These are phyloP conservation scores for Conops quadrifasciatus DNA, from an alignment of 2,888 invertebrate species.

Conservation along the genomic window DNA sequence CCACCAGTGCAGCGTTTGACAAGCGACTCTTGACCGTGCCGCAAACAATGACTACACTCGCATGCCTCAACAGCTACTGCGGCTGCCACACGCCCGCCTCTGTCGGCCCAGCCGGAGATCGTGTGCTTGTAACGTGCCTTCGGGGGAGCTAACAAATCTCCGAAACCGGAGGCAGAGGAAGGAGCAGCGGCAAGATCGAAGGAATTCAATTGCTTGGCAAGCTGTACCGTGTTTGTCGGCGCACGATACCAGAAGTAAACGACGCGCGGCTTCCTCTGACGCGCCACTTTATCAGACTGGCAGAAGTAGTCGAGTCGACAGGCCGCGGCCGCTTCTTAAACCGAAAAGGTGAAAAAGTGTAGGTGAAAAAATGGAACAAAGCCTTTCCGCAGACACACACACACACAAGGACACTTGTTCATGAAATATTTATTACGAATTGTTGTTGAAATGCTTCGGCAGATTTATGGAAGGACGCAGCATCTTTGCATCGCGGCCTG, in stretches of 20 bases:
- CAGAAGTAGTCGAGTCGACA: background rate
- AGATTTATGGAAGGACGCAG: no score
- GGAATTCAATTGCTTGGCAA: no score
- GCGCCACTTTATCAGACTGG: background rate
- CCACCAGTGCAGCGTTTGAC: conserved; percentile 41
- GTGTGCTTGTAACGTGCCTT: conserved; percentile 15
- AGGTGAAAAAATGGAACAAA: conserved; percentile 29
- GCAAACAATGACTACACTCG: conserved; percentile 28
- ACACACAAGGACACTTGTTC: conserved; percentile 31
- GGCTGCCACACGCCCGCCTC: conserved; percentile 39
- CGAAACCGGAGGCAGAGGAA: no score
- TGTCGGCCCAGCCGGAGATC: conserved; percentile 42
- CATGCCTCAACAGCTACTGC: conserved; percentile 16
- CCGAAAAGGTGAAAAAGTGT: conserved; percentile 29
- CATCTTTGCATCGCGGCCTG: no score
- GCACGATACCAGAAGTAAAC: background rate
- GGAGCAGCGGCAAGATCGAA: no score
- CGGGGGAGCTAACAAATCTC: background rate
- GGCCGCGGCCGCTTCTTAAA: background rate
- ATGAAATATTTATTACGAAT: conserved; percentile 49
- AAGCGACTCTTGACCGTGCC: conserved; percentile 26
- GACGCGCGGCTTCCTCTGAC: no score
- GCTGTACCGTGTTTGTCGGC: no score
- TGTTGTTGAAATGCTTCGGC: conserved; percentile 34
- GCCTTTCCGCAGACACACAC: conserved; percentile 34